Evolutionary conservation across 37 sponge, comb jelly and placozoan genomes (phyloP).

Genomic region (Theonella swinhoei): DNA sequence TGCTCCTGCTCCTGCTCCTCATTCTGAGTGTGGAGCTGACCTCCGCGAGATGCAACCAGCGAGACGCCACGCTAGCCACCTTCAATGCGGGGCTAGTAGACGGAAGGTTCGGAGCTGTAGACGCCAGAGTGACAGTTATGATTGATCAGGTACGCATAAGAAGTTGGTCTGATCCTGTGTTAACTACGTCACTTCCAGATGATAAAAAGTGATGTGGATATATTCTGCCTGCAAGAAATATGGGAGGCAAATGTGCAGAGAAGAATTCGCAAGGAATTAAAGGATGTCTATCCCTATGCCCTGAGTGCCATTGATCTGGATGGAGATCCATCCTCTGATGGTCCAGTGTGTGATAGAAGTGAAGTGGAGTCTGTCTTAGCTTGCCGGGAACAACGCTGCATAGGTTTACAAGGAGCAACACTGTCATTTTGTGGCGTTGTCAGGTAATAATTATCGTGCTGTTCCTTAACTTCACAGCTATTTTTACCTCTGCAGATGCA

Average conservation of each 20-base stretch:
- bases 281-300: not conserved
- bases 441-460: too few relatives aligned
- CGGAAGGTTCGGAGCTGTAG: not conserved
- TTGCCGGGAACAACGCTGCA: too few relatives aligned
- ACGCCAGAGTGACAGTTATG: constrained; percentile 1
- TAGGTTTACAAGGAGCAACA: too few relatives aligned
- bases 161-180: too few relatives aligned
- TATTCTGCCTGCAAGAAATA: constrained; percentile 24
- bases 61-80: constrained; percentile 16
- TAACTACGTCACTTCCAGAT: too few relatives aligned
- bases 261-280: not conserved
- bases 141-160: constrained; percentile 2
- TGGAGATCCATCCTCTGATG: too few relatives aligned
- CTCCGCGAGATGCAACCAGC: not conserved
- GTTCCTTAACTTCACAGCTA: too few relatives aligned
- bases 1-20: too few relatives aligned
- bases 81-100: constrained; percentile 17
- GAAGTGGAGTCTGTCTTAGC: too few relatives aligned
- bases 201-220: constrained; percentile 15
- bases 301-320: constrained; percentile 10
- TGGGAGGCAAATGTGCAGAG: constrained; percentile 11
- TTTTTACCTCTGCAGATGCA: too few relatives aligned
- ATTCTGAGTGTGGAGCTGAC: not conserved
- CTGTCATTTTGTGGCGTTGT: too few relatives aligned
- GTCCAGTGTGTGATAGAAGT: too few relatives aligned